Conservation (phyloP, 2,797 vertebrate genomes). For the Pipistrellus kuhlii region DNA sequence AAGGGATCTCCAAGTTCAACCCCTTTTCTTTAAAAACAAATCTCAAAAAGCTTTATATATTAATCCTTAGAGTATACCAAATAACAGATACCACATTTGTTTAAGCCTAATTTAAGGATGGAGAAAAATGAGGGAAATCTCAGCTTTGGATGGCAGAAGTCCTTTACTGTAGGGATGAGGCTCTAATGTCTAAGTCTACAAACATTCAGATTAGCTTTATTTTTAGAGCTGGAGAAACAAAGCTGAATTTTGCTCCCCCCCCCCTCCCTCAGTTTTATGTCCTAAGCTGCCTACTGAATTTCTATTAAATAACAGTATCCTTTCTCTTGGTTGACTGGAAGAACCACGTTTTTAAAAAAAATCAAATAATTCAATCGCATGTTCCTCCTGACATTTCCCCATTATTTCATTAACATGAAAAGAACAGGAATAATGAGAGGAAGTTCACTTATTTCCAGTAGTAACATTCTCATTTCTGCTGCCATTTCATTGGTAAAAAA, state of each 20-base stretch:
- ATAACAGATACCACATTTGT: constrained; percentile 43
- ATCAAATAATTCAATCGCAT: constrained; percentile 61
- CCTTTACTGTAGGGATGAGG: constrained; percentile 34
- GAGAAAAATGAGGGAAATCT: constrained; percentile 53
- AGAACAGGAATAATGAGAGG: constrained; percentile 35
- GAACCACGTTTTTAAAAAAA: constrained; percentile 46
- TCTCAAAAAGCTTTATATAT: constrained; percentile 1
- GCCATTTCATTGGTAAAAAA: neutral
- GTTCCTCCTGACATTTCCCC: constrained; percentile 23
- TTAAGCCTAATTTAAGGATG: constrained; percentile 59
- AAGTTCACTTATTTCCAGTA: constrained; percentile 68
- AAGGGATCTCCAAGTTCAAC: constrained; percentile 20
- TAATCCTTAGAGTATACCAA: constrained; percentile 12
- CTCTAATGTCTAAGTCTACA: constrained; percentile 59
- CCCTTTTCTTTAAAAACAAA: constrained; percentile 27
- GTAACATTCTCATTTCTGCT: constrained; percentile 54
- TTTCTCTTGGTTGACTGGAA: constrained; percentile 46
- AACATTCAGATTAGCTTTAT: constrained; percentile 66
- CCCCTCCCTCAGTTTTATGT: neutral
- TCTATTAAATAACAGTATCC: constrained; percentile 59
- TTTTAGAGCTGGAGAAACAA: constrained; percentile 64
- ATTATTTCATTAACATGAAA: constrained; percentile 68
- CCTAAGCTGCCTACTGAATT: constrained; percentile 56
- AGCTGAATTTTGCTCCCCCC: neutral
- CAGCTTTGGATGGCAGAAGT: constrained; percentile 47